These are phyloP conservation scores for Brachionus rotundiformis DNA, from an alignment of 1,140 invertebrate genomes.

Conservation along the genomic window DNA sequence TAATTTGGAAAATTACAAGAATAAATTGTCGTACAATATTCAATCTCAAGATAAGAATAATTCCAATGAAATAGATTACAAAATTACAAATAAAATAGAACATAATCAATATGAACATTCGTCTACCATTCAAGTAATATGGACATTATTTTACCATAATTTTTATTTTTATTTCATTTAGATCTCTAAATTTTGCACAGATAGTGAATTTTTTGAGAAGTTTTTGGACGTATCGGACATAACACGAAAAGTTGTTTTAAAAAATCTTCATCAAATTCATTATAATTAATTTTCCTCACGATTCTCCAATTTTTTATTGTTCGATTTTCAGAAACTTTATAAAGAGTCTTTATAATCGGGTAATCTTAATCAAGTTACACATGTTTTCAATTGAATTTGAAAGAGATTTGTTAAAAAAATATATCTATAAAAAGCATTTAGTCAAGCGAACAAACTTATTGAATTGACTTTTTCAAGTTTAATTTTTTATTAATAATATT, in stretches of 20 bases:
- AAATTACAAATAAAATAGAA: neutral
- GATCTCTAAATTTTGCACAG: neutral
- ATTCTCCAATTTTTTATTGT: too few relatives aligned
- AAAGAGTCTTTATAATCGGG: too few relatives aligned
- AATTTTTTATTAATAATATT: too few relatives aligned
- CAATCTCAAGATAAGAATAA: neutral
- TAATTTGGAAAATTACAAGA: neutral
- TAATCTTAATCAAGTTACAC: too few relatives aligned
- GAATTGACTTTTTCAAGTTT: too few relatives aligned
- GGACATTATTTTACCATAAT: neutral
- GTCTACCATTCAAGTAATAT: neutral
- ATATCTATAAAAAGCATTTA: too few relatives aligned
- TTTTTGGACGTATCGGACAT: neutral
- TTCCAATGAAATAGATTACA: neutral
- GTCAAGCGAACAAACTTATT: too few relatives aligned
- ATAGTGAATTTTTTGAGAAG: constrained; percentile 4
- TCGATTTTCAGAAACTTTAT: too few relatives aligned
- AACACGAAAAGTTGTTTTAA: neutral
- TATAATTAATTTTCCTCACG: neutral
- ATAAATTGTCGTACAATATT: neutral
- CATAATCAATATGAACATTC: neutral
- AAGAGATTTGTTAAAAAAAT: too few relatives aligned
- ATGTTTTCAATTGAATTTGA: too few relatives aligned
- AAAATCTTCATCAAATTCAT: neutral
- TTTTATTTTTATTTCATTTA: neutral